Base-by-base conservation (phyloP, 2,113 vertebrate species). In the Circaetus cinerascens region DNA sequence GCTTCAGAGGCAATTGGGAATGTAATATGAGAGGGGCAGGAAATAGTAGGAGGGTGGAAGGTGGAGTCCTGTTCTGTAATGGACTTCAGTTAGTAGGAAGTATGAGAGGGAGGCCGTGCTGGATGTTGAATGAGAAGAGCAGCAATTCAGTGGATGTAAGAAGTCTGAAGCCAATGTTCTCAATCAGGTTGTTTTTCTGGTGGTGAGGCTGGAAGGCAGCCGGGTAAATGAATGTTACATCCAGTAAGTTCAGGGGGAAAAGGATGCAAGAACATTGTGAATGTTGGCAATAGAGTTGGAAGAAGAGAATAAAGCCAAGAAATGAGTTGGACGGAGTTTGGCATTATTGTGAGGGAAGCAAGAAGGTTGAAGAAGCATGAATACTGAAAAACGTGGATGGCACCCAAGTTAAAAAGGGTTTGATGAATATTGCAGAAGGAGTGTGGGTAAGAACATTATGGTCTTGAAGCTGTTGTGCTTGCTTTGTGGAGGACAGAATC, bases 341-440 rank as follows among this genome's bases (percentile, higher is more conserved):
- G 78, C 79, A 74, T 85, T 83, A 25, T 12, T 66, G n/a, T 72
- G 50, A 88, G 75, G 67, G 67, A 93, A 92, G 63, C 67, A 93
- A 84, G 90, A 88, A 92, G 75, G 79, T 50, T 96, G 82, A 64
- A 95, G 86, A 95, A 93, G 80, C 14, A 6, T 32, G 69, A 95
- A 82, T 86, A 68, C 63, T 78, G 73, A 87, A 91, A 95, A 95
- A 87, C 15, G 41, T 94, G 89, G 93, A 95, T 92, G 71, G 69
- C 91, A 87, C 91, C 88, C 89, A 91, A 93, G 74, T 91, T 82
- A 62, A 72, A 95, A 95, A 85, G 85, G 53, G 66, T 29, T 85
- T 89, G 60, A 95, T 92, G 94, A 87, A 89, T 96, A 85, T 93
- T 96, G 86, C 86, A 90, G 79, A 43, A 26, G 15, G 75, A 92